Percentiles rank a stretch among this genome's conserved stretches.
Evolutionary conservation across 2,888 invertebrate genomes (phyloP).

Genomic region (Patella depressa): DNA sequence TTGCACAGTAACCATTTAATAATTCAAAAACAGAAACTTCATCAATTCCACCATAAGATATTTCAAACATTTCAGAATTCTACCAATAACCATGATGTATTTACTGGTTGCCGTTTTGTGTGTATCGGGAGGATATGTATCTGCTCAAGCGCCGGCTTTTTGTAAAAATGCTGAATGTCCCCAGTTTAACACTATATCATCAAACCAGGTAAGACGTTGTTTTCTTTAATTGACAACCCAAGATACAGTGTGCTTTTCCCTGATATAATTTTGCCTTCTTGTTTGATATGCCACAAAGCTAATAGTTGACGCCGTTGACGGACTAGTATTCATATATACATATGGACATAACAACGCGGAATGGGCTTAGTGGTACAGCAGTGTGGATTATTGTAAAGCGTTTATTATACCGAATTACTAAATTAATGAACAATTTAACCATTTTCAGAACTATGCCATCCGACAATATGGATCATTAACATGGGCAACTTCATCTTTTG

Average conservation of each 20-base stretch:
- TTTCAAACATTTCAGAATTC: too few relatives aligned
- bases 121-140: not conserved
- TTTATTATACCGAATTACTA: too few relatives aligned
- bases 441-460: not conserved
- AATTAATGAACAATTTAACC: too few relatives aligned
- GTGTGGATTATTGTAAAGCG: not conserved
- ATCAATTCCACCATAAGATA: too few relatives aligned
- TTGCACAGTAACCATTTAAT: too few relatives aligned
- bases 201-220: not conserved
- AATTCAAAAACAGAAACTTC: too few relatives aligned
- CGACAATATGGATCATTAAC: constrained; percentile 4
- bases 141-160: not conserved
- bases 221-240: not conserved
- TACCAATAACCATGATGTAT: not conserved
- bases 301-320: not conserved
- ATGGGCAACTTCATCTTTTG: not conserved
- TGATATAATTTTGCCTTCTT: too few relatives aligned
- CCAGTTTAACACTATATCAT: not conserved
- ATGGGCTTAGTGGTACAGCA: not conserved
- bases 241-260: too few relatives aligned
- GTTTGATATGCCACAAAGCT: not conserved
- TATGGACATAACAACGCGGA: not conserved
- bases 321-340: not conserved
- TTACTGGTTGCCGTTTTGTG: not conserved
- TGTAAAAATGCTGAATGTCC: not conserved